Conservation (phyloP, 2,888 invertebrate species). For the Ectemnius lituratus region DNA sequence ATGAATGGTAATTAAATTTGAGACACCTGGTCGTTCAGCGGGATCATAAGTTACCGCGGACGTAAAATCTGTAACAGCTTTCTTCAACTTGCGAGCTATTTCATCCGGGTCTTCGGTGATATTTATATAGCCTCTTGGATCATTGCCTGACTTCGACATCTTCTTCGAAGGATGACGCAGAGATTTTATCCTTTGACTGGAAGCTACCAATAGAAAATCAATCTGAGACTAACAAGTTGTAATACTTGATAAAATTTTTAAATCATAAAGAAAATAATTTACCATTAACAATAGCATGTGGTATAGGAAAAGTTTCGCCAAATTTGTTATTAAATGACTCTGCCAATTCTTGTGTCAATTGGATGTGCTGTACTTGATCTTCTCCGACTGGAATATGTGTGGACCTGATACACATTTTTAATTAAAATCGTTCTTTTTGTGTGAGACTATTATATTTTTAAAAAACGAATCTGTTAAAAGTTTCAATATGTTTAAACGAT, state of each 20-base stretch:
- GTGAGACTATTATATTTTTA: too few species aligned
- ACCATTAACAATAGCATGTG: conserved; percentile 84
- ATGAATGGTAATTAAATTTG: conserved; percentile 93
- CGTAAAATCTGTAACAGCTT: conserved; percentile 93
- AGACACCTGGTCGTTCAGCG: conserved; percentile 88
- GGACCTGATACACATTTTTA: conserved; percentile 80
- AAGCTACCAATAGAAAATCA: too few species aligned
- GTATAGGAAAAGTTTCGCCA: conserved; percentile 88
- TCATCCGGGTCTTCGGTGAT: conserved; percentile 87
- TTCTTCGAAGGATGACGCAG: conserved; percentile 92
- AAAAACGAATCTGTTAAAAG: too few species aligned
- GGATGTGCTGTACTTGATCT: conserved; percentile 94
- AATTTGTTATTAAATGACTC: conserved; percentile 89
- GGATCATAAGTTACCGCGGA: conserved; percentile 91
- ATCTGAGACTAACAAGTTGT: too few species aligned
- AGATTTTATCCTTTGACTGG: conserved; percentile 85
- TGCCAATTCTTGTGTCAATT: conserved; percentile 89
- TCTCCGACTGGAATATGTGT: conserved; percentile 97
- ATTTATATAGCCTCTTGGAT: conserved; percentile 88
- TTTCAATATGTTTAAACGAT: too few species aligned
- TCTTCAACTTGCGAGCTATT: conserved; percentile 87
- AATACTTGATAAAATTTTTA: background rate
- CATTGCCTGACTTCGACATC: conserved; percentile 98
- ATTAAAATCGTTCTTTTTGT: too few species aligned
- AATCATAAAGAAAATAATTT: conserved; percentile 38